A percentile compares a stretch with the other conserved stretches of the same genome.
Evolutionary conservation across 2,888 invertebrate genomes (phyloP).

Genomic region (Caenorhabditis sp.): DNA sequence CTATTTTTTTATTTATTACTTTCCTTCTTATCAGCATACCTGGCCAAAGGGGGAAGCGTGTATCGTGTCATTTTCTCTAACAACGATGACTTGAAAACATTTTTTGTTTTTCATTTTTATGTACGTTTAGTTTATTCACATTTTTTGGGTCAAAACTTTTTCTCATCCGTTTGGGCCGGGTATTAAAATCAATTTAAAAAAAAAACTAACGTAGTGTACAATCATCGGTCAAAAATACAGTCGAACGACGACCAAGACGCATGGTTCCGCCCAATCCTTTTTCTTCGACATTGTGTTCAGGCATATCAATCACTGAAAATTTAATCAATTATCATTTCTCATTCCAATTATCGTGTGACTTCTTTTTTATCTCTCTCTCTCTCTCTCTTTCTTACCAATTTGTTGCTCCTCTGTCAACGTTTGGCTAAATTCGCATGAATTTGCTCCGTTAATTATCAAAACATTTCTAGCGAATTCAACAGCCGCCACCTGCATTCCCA

Average conservation of each 20-base stretch:
- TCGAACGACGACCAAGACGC: constrained; percentile 91
- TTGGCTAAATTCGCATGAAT: constrained; percentile 85
- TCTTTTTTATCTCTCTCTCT: neutral
- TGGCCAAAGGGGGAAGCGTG: no score
- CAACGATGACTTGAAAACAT: no score
- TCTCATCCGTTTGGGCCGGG: no score
- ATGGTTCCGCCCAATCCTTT: constrained; percentile 89
- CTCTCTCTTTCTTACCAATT: constrained; percentile 22
- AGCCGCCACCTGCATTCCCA: constrained; percentile 96
- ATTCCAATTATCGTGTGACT: no score
- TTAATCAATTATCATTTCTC: neutral
- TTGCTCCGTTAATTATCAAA: constrained; percentile 80
- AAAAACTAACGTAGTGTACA: constrained; percentile 72
- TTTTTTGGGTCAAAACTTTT: no score
- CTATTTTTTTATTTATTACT: neutral
- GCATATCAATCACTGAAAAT: constrained; percentile 83
- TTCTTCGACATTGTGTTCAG: constrained; percentile 90
- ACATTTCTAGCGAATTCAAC: constrained; percentile 91
- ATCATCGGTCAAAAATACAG: constrained; percentile 78
- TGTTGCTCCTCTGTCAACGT: constrained; percentile 49
- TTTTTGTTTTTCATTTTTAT: no score
- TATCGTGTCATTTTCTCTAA: no score
- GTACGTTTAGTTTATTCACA: no score
- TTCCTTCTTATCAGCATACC: neutral
- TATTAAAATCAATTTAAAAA: no score